A percentile compares a stretch with the other conserved stretches of the same genome.
Conservation (phyloP, 2,888 invertebrate genomes). For the Drosophila neutralis region DNA sequence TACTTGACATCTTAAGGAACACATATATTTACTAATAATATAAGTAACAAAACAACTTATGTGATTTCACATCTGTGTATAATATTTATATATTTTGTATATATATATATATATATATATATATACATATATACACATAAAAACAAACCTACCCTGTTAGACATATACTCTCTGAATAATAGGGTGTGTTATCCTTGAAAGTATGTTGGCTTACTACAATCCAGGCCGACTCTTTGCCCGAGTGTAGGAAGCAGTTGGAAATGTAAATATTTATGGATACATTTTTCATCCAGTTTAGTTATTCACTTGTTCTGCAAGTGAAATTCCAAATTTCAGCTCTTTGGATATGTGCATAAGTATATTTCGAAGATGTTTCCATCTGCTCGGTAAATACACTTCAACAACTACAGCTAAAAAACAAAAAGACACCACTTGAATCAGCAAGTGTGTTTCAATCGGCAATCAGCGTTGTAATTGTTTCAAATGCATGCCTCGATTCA, state of each 20-base stretch:
- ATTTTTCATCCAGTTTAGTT: not conserved
- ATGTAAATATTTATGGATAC: not conserved
- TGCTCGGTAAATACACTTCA: not conserved
- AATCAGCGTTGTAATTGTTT: conserved; percentile 69
- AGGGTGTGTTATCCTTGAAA: not conserved
- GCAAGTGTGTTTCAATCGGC: conserved; percentile 1
- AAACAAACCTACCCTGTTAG: too few species aligned
- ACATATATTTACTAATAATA: not conserved
- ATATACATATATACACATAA: too few species aligned
- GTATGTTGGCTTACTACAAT: not conserved
- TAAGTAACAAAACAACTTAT: not conserved
- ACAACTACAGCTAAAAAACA: not conserved
- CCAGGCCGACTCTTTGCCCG: not conserved
- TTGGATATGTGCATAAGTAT: not conserved
- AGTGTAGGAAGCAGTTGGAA: not conserved
- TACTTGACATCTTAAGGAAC: not conserved
- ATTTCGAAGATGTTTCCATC: not conserved
- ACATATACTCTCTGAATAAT: not conserved
- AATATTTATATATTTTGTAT: too few species aligned
- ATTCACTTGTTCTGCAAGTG: not conserved
- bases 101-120: too few species aligned
- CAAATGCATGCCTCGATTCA: conserved; percentile 33
- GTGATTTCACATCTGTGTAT: not conserved
- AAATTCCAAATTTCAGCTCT: not conserved
- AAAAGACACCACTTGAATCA: conserved; percentile 22